A percentile compares a stretch with the other conserved stretches of the same genome.
Conservation (phyloP, 2,797 vertebrate species). For the Xyrichtys novacula region DNA sequence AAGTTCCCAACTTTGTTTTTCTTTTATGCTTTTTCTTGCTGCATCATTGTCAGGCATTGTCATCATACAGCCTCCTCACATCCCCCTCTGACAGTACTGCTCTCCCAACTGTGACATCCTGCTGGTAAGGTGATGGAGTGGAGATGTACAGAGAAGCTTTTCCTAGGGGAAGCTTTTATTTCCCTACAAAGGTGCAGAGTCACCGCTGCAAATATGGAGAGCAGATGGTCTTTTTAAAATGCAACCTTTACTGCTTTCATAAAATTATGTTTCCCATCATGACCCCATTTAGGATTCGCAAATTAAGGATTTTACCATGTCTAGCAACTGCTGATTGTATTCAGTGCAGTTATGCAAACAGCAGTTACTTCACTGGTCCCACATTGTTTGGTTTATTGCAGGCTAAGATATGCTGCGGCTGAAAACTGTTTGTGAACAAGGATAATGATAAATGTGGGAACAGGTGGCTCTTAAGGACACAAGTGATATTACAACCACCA, state of each 20-base stretch:
- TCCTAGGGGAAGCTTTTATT: conserved; percentile 15
- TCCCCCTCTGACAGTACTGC: conserved; percentile 25
- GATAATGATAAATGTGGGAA: not conserved
- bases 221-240: conserved; percentile 8
- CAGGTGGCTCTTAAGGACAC: not conserved
- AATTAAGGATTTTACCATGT: not conserved
- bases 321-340: not conserved
- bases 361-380: not conserved
- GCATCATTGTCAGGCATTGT: conserved; percentile 1
- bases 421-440: not conserved
- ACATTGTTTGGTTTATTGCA: not conserved
- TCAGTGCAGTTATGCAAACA: not conserved
- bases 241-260: conserved; percentile 1
- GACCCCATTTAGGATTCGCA: conserved; percentile 4
- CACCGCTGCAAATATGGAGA: not conserved
- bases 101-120: conserved; percentile 14
- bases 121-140: conserved; percentile 18
- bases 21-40: not conserved
- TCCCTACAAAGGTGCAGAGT: not conserved
- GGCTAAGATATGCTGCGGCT: not conserved
- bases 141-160: conserved; percentile 18
- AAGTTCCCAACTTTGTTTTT: too few relatives aligned
- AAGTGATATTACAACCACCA: not conserved
- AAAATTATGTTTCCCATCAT: not conserved
- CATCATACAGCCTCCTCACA: conserved; percentile 8